These are phyloP conservation scores for Palaemon carinicauda DNA, from an alignment of 1,140 invertebrate species.

Conservation along the genomic window DNA sequence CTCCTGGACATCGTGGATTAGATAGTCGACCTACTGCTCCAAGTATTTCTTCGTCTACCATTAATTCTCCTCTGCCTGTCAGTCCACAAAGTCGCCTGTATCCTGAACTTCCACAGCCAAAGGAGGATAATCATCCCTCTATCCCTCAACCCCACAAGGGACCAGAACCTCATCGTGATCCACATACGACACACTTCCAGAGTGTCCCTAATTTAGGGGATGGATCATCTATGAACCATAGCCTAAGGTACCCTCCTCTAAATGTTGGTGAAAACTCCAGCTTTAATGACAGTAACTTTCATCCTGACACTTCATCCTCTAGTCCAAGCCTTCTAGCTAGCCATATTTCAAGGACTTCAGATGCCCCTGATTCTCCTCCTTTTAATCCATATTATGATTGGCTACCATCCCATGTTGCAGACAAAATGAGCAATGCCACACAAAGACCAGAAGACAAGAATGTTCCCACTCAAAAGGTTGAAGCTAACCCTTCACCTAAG, in stretches of 20 bases:
- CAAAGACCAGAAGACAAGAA: not conserved
- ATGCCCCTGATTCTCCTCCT: not conserved
- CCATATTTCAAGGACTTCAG: not conserved
- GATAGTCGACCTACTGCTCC: not conserved
- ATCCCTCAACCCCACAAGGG: not conserved
- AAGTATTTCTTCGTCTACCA: not conserved
- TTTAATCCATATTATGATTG: slow-evolving; percentile 25
- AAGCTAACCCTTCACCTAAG: not conserved
- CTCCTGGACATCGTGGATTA: not conserved
- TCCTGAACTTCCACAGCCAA: not conserved
- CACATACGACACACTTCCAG: not conserved
- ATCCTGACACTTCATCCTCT: slow-evolving; percentile 31
- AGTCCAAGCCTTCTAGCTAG: slow-evolving; percentile 19
- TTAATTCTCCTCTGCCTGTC: not conserved
- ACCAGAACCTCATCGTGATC: slow-evolving; percentile 8
- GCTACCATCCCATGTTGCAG: not conserved
- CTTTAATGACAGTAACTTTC: slow-evolving; percentile 27
- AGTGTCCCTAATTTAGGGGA: slow-evolving; percentile 25
- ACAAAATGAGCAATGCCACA: not conserved
- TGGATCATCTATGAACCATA: not conserved
- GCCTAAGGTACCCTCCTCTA: slow-evolving; percentile 17
- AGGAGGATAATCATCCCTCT: not conserved
- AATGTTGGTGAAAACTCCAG: slow-evolving; percentile 4
- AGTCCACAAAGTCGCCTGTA: not conserved
- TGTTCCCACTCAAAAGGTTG: no score